A percentile compares a stretch with the other conserved stretches of the same genome.
Evolutionary conservation across 2,888 invertebrate species (phyloP).

Genomic region (Alcis repandata): DNA sequence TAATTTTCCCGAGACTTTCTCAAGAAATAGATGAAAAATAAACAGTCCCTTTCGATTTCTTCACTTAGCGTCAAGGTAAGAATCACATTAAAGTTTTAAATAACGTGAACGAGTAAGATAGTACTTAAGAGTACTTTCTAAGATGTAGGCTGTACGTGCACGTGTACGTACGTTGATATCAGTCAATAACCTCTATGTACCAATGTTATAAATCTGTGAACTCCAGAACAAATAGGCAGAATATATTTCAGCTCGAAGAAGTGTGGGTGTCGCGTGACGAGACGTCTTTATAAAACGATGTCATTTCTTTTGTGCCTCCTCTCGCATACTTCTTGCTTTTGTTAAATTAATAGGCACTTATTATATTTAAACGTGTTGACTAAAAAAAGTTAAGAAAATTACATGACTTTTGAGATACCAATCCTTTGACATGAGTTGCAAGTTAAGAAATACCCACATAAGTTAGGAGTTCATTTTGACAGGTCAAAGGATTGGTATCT

Average conservation of each 20-base stretch:
- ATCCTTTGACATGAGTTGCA: too few relatives aligned
- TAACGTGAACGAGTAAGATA: neutral
- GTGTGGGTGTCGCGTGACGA: slow-evolving; percentile 18
- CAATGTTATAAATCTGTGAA: slow-evolving; percentile 16
- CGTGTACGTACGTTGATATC: slow-evolving; percentile 1
- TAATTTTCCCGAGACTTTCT: too few relatives aligned
- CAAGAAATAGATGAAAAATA: too few relatives aligned
- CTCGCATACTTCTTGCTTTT: slow-evolving; percentile 32
- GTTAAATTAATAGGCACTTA: slow-evolving; percentile 2
- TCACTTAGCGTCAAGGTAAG: too few relatives aligned
- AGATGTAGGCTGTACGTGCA: neutral
- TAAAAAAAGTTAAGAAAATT: neutral
- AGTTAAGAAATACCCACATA: too few relatives aligned
- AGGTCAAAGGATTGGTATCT: too few relatives aligned
- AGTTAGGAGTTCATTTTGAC: too few relatives aligned
- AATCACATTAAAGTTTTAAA: neutral
- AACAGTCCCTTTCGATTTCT: too few relatives aligned
- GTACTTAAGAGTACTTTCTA: neutral
- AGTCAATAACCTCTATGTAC: slow-evolving; percentile 4
- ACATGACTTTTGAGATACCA: too few relatives aligned
- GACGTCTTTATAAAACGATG: slow-evolving; percentile 31
- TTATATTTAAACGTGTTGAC: neutral
- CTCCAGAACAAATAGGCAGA: slow-evolving; percentile 22
- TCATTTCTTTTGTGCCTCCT: slow-evolving; percentile 33
- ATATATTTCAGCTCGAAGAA: slow-evolving; percentile 23